phyloP scores from a whole-genome alignment of 2,113 vertebrate genomes.

The Bufo gargarizans region DNA sequence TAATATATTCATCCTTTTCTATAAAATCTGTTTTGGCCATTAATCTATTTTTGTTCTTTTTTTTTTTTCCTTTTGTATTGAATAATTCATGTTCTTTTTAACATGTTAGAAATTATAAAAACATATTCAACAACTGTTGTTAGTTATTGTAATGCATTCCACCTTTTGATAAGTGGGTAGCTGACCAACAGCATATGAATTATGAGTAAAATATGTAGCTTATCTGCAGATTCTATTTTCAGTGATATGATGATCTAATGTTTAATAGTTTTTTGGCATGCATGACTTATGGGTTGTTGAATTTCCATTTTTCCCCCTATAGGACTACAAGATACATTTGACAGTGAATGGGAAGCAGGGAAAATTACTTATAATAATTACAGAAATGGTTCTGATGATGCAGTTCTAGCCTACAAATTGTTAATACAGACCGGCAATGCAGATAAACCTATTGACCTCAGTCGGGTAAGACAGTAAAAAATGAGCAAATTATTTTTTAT shows the following conservation, averaged over 20 bases:
- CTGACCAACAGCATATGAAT: background rate
- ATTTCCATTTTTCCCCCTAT: constrained; percentile 56
- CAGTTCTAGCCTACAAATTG: constrained; percentile 94
- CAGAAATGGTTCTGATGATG: constrained; percentile 92
- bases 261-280: background rate
- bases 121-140: background rate
- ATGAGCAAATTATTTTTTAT: background rate
- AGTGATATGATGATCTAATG: background rate
- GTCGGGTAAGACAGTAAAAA: constrained; percentile 74
- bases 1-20: background rate
- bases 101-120: background rate
- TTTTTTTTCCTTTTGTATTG: background rate
- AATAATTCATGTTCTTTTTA: background rate
- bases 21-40: background rate
- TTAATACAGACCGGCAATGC: constrained; percentile 92
- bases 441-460: constrained; percentile 89
- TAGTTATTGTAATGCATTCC: background rate
- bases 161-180: background rate
- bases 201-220: background rate
- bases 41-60: background rate
- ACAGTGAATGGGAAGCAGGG: constrained; percentile 91
- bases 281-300: background rate
- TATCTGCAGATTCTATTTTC: constrained; percentile 24
- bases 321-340: constrained; percentile 96
- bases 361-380: constrained; percentile 89